Percentiles rank a stretch among this genome's conserved stretches.
These are phyloP conservation scores for Coelopa pilipes DNA, from an alignment of 2,888 invertebrate species.

Conservation along the genomic window DNA sequence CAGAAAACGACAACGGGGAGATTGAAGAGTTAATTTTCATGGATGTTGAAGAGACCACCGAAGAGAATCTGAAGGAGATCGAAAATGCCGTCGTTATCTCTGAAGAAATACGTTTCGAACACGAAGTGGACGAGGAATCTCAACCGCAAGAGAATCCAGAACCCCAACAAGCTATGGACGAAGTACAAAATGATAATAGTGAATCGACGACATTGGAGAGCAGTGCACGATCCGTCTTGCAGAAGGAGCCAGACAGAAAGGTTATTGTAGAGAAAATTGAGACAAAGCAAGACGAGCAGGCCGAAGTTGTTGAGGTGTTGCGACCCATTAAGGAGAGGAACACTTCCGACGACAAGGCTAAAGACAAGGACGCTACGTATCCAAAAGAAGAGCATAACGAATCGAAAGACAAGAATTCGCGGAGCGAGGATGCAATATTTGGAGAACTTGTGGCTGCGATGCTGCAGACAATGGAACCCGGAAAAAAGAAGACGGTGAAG, in stretches of 20 bases:
- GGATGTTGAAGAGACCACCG: conserved; percentile 24
- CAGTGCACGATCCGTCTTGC: background rate
- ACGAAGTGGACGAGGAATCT: conserved; percentile 1
- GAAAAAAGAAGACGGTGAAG: conserved; percentile 51
- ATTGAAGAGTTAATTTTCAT: conserved; percentile 35
- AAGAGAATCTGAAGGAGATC: conserved; percentile 6
- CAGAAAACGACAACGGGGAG: conserved; percentile 44
- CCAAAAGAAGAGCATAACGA: background rate
- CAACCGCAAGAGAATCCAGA: background rate
- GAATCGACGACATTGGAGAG: background rate
- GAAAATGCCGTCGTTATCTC: background rate
- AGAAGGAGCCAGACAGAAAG: conserved; percentile 4
- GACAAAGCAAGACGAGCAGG: background rate
- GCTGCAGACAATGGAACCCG: conserved; percentile 50
- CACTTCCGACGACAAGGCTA: background rate
- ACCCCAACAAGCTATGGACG: background rate
- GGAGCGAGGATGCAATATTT: conserved; percentile 57
- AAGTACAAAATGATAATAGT: background rate
- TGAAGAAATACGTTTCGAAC: conserved; percentile 12
- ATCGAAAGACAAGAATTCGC: conserved; percentile 10
- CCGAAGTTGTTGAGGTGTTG: too few species aligned
- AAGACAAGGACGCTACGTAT: background rate
- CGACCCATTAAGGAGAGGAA: background rate
- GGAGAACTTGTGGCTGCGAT: conserved; percentile 56
- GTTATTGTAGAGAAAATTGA: background rate